Percentiles rank a stretch among this genome's conserved stretches.
phyloP scores from a whole-genome alignment of 2,888 invertebrate species.

The Aphodius granarius region DNA sequence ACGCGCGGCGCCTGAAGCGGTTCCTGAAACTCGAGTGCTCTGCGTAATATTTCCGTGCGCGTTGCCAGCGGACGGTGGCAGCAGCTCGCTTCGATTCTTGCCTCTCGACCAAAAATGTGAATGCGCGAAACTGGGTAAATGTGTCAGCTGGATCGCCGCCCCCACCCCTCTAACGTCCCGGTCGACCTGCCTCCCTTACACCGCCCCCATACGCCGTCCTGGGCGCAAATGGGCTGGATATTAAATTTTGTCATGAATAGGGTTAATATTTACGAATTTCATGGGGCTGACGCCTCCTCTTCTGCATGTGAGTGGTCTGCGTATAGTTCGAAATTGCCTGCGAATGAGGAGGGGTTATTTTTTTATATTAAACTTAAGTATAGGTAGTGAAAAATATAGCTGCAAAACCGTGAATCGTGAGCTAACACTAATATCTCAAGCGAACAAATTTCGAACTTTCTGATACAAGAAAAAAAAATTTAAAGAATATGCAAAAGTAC shows the following conservation, averaged over 20 bases:
- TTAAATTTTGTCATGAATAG: background rate
- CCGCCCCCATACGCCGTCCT: background rate
- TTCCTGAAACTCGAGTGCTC: constrained; percentile 4
- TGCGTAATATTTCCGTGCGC: constrained; percentile 1
- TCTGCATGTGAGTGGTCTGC: background rate
- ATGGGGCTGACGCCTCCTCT: background rate
- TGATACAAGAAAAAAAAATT: too few relatives aligned
- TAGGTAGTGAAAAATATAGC: background rate
- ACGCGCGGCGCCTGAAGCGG: constrained; percentile 5
- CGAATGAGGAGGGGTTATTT: background rate
- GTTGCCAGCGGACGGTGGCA: background rate
- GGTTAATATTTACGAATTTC: background rate
- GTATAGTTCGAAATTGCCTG: background rate
- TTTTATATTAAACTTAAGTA: background rate
- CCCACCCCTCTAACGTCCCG: background rate
- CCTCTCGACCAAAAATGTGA: background rate
- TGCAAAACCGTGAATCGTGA: too few relatives aligned
- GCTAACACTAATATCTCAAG: too few relatives aligned
- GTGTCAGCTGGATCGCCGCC: constrained; percentile 1
- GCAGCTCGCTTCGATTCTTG: background rate
- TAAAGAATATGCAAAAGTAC: too few relatives aligned
- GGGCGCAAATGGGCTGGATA: background rate
- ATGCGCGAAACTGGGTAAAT: constrained; percentile 12
- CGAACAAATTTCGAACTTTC: too few relatives aligned
- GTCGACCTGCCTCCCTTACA: background rate